These are phyloP conservation scores for Netelia virgata DNA, from an alignment of 2,888 invertebrate species.

Conservation along the genomic window DNA sequence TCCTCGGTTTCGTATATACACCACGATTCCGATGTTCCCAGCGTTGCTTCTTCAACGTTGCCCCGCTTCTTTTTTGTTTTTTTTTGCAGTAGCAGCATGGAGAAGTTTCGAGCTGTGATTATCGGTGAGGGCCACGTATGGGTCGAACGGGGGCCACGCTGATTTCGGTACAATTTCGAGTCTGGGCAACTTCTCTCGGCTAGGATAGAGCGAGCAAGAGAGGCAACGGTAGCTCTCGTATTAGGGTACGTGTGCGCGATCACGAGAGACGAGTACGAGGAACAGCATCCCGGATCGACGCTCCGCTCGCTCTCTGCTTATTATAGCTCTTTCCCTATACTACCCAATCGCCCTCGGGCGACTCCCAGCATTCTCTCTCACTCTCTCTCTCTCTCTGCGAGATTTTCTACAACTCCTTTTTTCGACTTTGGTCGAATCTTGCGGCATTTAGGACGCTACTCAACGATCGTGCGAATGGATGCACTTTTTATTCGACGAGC, in stretches of 20 bases:
- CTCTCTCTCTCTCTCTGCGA: conserved; percentile 52
- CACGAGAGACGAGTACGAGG: conserved; percentile 59
- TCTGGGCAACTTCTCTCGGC: conserved; percentile 62
- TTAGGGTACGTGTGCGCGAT: conserved; percentile 68
- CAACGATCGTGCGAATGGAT: conserved; percentile 63
- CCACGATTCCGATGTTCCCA: conserved; percentile 22
- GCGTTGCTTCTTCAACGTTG: conserved; percentile 3
- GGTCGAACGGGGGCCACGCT: conserved; percentile 36
- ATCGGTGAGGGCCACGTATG: conserved; percentile 49
- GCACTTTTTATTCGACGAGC: conserved; percentile 37
- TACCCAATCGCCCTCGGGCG: conserved; percentile 73
- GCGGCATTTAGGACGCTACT: conserved; percentile 43
- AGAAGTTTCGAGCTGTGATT: conserved; percentile 55
- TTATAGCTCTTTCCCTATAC: conserved; percentile 74
- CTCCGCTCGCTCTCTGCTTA: conserved; percentile 74
- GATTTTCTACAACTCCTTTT: conserved; percentile 67
- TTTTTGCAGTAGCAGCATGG: conserved; percentile 32
- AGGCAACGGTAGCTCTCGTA: conserved; percentile 75
- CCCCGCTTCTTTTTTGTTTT: conserved; percentile 47
- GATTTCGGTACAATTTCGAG: conserved; percentile 75
- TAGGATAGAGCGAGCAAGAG: conserved; percentile 73
- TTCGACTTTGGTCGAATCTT: conserved; percentile 41
- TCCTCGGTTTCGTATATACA: neutral
- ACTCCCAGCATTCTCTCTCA: conserved; percentile 74
- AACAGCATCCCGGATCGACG: conserved; percentile 54